Evolutionary conservation across 1,140 invertebrate genomes (phyloP).

Genomic region (Reticulitermes speratus): DNA sequence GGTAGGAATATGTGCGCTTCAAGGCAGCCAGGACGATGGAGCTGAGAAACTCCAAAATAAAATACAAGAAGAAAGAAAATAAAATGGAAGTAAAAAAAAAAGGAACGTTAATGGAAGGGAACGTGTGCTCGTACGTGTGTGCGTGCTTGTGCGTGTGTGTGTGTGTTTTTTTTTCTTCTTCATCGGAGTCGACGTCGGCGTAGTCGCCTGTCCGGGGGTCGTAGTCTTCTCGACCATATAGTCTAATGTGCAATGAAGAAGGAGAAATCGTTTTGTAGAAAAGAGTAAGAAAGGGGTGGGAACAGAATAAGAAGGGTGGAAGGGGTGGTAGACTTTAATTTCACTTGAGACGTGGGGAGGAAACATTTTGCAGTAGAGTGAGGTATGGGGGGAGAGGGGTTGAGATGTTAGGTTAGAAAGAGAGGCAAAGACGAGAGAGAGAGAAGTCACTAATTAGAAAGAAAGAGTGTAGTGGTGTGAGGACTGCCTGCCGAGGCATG

Average conservation of each 20-base stretch:
- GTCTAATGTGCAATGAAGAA: constrained; percentile 34
- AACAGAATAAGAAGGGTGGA: neutral
- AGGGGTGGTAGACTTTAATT: constrained; percentile 32
- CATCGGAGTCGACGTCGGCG: neutral
- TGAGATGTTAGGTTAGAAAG: constrained; percentile 8
- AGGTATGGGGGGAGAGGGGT: neutral
- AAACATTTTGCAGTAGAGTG: constrained; percentile 20
- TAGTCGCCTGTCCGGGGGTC: neutral
- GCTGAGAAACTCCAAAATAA: neutral
- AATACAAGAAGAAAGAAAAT: constrained; percentile 19
- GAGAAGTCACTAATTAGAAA: constrained; percentile 36
- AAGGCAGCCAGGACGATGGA: neutral
- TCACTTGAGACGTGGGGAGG: constrained; percentile 35
- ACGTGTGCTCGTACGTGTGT: constrained; percentile 26
- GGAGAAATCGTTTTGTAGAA: constrained; percentile 34
- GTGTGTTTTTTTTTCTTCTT: neutral
- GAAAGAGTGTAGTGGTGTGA: constrained; percentile 17
- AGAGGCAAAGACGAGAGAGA: constrained; percentile 27
- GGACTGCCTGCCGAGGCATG: neutral
- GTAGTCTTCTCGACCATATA: neutral
- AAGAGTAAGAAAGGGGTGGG: neutral
- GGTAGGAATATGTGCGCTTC: neutral
- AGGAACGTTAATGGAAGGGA: constrained; percentile 25
- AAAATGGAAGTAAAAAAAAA: neutral
- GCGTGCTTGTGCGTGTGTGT: neutral